Evolutionary conservation across 53 echinoderm and acorn worm species (phyloP).

Genomic region (Paracentrotus lividus): DNA sequence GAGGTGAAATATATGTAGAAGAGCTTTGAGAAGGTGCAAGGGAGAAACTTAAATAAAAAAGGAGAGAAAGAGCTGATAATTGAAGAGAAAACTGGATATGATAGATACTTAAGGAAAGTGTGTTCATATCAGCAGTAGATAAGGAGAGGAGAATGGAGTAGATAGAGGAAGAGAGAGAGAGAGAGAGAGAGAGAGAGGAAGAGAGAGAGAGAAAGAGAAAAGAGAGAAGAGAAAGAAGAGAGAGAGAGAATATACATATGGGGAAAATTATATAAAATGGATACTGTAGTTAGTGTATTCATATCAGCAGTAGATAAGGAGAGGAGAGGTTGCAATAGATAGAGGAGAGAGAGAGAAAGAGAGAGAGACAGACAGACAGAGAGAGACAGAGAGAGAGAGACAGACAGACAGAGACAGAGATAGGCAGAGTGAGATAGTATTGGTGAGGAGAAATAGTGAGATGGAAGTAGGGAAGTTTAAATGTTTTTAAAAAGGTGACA

Average conservation of each 20-base stretch:
- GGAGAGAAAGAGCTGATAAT: not conserved
- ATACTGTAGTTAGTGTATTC: not conserved
- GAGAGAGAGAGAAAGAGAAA: not conserved
- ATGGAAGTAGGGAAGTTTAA: not conserved
- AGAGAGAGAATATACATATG: not conserved
- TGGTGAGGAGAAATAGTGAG: too few species aligned
- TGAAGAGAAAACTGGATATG: not conserved
- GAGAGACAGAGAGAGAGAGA: not conserved
- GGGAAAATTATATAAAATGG: not conserved
- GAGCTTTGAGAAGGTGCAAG: not conserved
- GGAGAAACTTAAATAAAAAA: too few species aligned
- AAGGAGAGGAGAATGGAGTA: not conserved
- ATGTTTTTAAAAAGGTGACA: not conserved
- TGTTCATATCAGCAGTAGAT: not conserved
- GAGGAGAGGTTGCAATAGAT: not conserved
- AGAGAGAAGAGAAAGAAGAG: not conserved
- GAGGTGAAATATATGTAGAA: too few species aligned
- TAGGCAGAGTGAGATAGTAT: not conserved
- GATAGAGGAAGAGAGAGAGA: conserved; percentile 8
- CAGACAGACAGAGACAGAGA: not conserved
- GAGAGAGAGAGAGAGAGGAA: not conserved
- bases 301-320: conserved; percentile 1
- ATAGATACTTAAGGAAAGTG: not conserved
- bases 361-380: not conserved
- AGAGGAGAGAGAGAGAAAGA: not conserved